Evolutionary conservation across 2,113 vertebrate species (phyloP).

Genomic region (Probosciger aterrimus): DNA sequence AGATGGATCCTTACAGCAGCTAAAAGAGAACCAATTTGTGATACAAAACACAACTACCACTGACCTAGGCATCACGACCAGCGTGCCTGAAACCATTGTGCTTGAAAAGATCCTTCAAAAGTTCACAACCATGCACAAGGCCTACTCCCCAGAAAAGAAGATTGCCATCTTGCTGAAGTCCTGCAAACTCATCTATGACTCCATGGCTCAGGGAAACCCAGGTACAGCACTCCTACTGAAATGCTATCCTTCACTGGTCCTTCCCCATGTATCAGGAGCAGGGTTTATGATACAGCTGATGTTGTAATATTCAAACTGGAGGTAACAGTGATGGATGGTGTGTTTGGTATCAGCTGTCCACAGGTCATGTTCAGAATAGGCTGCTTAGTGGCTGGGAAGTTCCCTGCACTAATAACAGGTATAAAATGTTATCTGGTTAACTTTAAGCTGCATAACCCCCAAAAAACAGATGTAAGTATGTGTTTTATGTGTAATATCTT

Average conservation of each 20-base stretch:
- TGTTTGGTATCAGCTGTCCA: not conserved
- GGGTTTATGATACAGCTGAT: not conserved
- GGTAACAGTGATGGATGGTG: not conserved
- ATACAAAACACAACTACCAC: slow-evolving; percentile 91
- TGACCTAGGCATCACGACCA: slow-evolving; percentile 88
- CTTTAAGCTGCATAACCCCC: not conserved
- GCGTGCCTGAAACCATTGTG: slow-evolving; percentile 84
- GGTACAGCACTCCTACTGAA: slow-evolving; percentile 67
- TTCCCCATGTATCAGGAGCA: not conserved
- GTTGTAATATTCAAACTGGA: not conserved
- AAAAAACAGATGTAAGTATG: not conserved
- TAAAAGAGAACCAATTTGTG: slow-evolving; percentile 88
- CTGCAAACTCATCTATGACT: slow-evolving; percentile 97
- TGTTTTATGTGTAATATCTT: not conserved
- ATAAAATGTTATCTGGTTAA: not conserved
- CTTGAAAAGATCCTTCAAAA: slow-evolving; percentile 94
- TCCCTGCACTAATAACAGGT: not conserved
- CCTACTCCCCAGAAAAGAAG: slow-evolving; percentile 96
- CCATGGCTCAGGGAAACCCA: slow-evolving; percentile 89
- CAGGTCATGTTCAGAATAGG: not conserved
- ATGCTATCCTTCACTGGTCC: not conserved
- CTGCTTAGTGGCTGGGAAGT: not conserved
- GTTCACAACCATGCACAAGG: slow-evolving; percentile 83
- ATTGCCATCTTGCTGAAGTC: slow-evolving; percentile 90
- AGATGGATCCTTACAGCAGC: slow-evolving; percentile 78